Evolutionary conservation across 2,797 vertebrate genomes (phyloP).

Genomic region (Phataginus tetradactyla): DNA sequence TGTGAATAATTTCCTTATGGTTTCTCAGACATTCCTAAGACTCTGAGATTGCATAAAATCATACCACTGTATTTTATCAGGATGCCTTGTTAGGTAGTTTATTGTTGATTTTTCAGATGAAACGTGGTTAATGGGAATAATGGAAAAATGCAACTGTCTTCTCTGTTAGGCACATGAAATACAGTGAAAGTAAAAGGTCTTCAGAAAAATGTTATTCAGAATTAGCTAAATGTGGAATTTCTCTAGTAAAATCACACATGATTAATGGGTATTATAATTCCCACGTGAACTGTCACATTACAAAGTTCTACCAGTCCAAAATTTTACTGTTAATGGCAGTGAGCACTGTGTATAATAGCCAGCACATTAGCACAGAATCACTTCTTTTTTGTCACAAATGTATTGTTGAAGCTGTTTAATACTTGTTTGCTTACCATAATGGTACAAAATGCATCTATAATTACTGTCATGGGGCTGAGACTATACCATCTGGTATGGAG

Average conservation of each 20-base stretch:
- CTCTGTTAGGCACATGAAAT: not conserved
- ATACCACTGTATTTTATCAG: not conserved
- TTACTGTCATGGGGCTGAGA: conserved; percentile 65
- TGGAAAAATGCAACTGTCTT: conserved; percentile 32
- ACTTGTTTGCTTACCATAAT: conserved; percentile 82
- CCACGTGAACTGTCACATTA: conserved; percentile 52
- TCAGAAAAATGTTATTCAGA: conserved; percentile 51
- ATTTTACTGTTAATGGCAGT: conserved; percentile 64
- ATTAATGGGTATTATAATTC: conserved; percentile 52
- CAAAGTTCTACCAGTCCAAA: conserved; percentile 54
- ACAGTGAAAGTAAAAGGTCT: conserved; percentile 23
- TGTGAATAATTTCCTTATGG: not conserved
- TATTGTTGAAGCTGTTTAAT: conserved; percentile 73
- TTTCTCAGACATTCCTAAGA: not conserved
- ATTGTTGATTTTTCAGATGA: conserved; percentile 35
- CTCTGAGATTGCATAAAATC: not conserved
- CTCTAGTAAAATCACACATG: conserved; percentile 44
- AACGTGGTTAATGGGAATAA: conserved; percentile 14
- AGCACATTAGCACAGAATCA: conserved; percentile 69
- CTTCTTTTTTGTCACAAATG: conserved; percentile 73
- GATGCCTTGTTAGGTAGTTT: not conserved
- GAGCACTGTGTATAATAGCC: conserved; percentile 55
- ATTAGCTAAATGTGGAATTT: conserved; percentile 8
- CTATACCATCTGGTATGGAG: conserved; percentile 75
- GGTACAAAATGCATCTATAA: conserved; percentile 77